Conservation (phyloP, 2,888 invertebrate genomes). For the Nipponacmea schrenckii region DNA sequence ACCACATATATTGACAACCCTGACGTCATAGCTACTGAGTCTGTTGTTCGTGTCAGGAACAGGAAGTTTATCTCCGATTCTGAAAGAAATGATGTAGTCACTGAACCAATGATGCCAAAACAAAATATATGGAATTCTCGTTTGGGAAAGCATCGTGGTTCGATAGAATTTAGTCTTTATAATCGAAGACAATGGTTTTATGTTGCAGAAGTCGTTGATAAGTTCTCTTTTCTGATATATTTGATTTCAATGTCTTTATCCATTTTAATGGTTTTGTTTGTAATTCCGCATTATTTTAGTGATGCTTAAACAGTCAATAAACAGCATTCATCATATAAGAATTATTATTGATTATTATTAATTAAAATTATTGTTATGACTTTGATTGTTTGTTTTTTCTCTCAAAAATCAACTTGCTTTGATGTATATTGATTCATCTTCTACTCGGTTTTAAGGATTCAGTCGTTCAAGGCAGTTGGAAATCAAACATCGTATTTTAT, state of each 20-base stretch:
- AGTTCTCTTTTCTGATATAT: constrained; percentile 54
- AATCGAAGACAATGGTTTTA: constrained; percentile 56
- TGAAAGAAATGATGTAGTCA: constrained; percentile 1
- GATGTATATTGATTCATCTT: too few species aligned
- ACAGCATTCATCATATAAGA: too few species aligned
- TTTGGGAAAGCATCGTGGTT: not conserved
- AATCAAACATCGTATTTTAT: too few species aligned
- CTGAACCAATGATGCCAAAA: not conserved
- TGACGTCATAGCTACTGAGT: constrained; percentile 4
- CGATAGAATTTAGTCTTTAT: constrained; percentile 19
- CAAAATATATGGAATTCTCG: not conserved
- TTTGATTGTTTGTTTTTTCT: too few species aligned
- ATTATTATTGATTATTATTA: too few species aligned
- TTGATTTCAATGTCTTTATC: constrained; percentile 50
- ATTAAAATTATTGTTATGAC: too few species aligned
- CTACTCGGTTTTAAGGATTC: too few species aligned
- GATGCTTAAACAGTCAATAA: not conserved
- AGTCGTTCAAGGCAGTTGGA: too few species aligned
- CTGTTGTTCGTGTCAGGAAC: constrained; percentile 4
- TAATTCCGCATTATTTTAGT: constrained; percentile 30
- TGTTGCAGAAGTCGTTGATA: constrained; percentile 59
- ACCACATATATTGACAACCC: not conserved
- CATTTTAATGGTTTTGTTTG: constrained; percentile 50
- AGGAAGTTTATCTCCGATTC: not conserved
- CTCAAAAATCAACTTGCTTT: too few species aligned